Evolutionary conservation across 2,113 vertebrate genomes (phyloP).

Genomic region (Ardeotis arabs): DNA sequence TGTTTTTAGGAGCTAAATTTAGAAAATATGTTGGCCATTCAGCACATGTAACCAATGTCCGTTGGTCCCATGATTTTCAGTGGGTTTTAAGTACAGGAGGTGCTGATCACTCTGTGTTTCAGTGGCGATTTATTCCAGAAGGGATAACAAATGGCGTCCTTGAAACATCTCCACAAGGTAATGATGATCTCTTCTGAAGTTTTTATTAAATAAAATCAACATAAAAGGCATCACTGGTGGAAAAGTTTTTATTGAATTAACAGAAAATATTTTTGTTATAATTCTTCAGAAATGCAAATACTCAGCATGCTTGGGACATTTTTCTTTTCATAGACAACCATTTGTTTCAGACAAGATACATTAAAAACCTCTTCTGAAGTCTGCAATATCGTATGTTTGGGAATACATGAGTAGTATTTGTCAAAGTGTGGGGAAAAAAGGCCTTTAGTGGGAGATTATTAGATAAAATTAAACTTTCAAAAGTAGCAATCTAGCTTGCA

Average conservation of each 20-base stretch:
- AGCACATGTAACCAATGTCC: constrained; percentile 94
- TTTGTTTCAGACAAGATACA: background rate
- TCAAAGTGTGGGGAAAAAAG: background rate
- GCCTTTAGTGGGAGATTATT: background rate
- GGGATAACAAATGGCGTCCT: constrained; percentile 88
- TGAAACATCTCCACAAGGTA: constrained; percentile 90
- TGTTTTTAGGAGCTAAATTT: constrained; percentile 89
- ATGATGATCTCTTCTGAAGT: background rate
- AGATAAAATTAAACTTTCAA: background rate
- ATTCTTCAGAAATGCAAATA: background rate
- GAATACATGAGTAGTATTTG: background rate
- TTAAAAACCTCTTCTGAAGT: background rate
- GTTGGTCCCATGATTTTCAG: constrained; percentile 95
- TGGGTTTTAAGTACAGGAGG: constrained; percentile 96
- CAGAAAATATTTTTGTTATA: background rate
- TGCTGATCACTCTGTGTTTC: constrained; percentile 95
- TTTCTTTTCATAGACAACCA: background rate
- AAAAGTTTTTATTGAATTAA: background rate
- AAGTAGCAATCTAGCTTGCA: background rate
- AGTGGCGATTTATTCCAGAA: constrained; percentile 96
- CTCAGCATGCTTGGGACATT: background rate
- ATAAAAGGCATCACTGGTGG: background rate
- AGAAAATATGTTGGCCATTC: constrained; percentile 96
- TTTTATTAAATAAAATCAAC: background rate
- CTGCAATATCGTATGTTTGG: background rate